phyloP scores from a whole-genome alignment of 2,113 vertebrate species.

The Sylvia atricapilla region DNA sequence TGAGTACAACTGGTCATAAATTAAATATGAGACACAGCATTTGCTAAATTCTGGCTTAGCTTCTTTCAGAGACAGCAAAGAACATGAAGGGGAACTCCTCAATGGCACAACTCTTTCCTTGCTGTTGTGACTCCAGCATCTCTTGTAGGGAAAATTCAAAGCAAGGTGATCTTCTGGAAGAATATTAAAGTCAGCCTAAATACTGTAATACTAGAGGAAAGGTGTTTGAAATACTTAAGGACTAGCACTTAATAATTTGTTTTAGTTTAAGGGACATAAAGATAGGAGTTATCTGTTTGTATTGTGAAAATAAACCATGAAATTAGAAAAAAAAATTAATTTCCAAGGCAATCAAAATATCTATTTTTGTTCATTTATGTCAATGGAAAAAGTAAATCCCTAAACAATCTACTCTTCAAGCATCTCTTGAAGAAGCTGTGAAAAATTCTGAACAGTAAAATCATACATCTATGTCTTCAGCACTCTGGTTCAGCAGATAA shows the following conservation, averaged over 20 bases:
- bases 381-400: neutral
- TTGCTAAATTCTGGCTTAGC: neutral
- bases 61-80: neutral
- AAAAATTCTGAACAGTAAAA: neutral
- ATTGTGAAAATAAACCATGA: neutral
- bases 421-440: neutral
- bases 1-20: fast-evolving
- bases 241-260: neutral
- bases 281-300: neutral
- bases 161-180: neutral
- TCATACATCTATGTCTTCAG: neutral
- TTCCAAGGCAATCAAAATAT: neutral
- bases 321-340: neutral
- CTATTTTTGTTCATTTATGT: neutral
- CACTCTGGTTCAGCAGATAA: neutral
- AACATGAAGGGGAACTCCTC: neutral
- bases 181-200: neutral
- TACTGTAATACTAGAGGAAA: neutral
- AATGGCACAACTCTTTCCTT: neutral
- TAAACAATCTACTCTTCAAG: neutral
- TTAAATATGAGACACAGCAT: neutral
- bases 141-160: neutral
- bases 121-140: neutral
- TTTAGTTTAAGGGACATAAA: neutral
- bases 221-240: neutral